Conservation (phyloP, 2,888 invertebrate genomes). For the Lordiphosa andalusiaca region DNA sequence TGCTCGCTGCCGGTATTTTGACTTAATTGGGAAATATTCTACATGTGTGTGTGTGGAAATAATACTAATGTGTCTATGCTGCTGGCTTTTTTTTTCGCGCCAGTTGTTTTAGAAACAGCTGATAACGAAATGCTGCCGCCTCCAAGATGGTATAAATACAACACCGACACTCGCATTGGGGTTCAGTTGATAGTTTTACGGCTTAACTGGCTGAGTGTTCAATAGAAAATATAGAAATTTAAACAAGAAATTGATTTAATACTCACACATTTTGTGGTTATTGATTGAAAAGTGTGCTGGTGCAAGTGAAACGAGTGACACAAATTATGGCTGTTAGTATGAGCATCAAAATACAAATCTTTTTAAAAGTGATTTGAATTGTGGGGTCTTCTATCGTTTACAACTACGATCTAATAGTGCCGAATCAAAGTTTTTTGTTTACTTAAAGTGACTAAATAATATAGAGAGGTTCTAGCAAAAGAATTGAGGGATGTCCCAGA, state of each 20-base stretch:
- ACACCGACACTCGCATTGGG: conserved; percentile 17
- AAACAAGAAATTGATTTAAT: not conserved
- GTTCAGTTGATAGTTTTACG: conserved; percentile 56
- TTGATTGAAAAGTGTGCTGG: not conserved
- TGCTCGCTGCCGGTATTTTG: not conserved
- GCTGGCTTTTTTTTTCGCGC: conserved; percentile 13
- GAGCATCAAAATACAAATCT: not conserved
- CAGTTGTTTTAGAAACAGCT: conserved; percentile 40
- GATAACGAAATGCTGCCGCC: conserved; percentile 38
- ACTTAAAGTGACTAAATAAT: too few relatives aligned
- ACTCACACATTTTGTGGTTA: not conserved
- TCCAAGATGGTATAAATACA: conserved; percentile 61
- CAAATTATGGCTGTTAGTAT: conserved; percentile 43
- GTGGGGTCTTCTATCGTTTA: too few relatives aligned
- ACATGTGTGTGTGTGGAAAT: not conserved
- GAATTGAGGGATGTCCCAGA: too few relatives aligned
- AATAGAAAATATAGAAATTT: conserved; percentile 1
- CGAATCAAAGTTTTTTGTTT: too few relatives aligned
- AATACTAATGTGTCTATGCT: conserved; percentile 13
- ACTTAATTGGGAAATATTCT: conserved; percentile 3
- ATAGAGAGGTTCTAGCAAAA: too few relatives aligned
- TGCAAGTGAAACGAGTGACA: conserved; percentile 3
- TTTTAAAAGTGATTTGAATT: too few relatives aligned
- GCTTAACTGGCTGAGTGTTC: conserved; percentile 27
- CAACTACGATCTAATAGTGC: too few relatives aligned